A percentile compares a stretch with the other conserved stretches of the same genome.
Conservation (phyloP, 2,113 vertebrate genomes). For the Mellivora capensis region DNA sequence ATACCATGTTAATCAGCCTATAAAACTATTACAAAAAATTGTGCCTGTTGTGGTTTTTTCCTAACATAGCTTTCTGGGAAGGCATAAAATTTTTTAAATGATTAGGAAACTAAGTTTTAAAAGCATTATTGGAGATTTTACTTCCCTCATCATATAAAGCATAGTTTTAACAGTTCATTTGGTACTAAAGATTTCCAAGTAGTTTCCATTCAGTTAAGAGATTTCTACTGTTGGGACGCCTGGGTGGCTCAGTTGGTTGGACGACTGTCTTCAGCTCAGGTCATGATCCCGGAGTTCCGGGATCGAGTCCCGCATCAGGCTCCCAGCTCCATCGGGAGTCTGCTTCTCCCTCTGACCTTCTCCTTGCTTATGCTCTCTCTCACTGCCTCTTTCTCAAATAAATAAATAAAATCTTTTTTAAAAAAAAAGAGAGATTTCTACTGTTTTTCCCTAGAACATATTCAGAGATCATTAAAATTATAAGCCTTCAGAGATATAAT, state of each 20-base stretch:
- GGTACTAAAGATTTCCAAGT: slow-evolving; percentile 32
- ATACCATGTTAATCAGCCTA: neutral
- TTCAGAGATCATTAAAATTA: slow-evolving; percentile 18
- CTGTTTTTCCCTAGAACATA: neutral
- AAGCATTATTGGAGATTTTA: neutral
- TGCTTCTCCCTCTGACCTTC: too few relatives aligned
- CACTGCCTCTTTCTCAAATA: too few relatives aligned
- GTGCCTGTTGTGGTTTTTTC: neutral
- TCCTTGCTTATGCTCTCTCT: too few relatives aligned
- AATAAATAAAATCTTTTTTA: too few relatives aligned
- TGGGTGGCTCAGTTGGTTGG: too few relatives aligned
- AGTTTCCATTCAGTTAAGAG: slow-evolving; percentile 18
- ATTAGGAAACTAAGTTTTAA: slow-evolving; percentile 27
- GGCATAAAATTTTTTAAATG: neutral
- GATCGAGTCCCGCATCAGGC: too few relatives aligned
- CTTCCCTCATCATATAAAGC: neutral
- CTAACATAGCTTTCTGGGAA: neutral
- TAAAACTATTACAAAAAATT: slow-evolving; percentile 16
- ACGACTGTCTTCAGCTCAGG: too few relatives aligned
- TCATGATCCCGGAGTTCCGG: too few relatives aligned
- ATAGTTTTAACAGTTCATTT: neutral
- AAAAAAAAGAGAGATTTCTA: neutral
- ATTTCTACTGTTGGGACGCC: neutral
- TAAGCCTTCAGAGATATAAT: slow-evolving; percentile 10
- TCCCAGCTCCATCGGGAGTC: too few relatives aligned